These are phyloP conservation scores for Ernsta delagoae DNA, from an alignment of 2,888 invertebrate species.

Conservation along the genomic window DNA sequence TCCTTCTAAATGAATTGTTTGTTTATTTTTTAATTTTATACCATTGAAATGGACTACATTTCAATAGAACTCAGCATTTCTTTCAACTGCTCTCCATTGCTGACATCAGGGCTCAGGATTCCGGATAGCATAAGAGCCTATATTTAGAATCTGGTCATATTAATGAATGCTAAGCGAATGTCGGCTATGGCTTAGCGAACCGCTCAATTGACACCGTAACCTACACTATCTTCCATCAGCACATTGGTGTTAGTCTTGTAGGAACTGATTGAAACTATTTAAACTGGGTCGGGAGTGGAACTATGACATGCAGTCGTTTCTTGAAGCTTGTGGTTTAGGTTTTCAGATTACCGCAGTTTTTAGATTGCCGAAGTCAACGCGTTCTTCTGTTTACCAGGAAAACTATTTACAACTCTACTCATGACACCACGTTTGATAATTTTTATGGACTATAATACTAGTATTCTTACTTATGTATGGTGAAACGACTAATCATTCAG, in stretches of 20 bases:
- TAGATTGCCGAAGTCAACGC: too few relatives aligned
- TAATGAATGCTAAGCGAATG: slow-evolving; percentile 65
- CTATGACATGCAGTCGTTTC: not conserved
- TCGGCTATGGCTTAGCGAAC: slow-evolving; percentile 55
- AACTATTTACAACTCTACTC: too few relatives aligned
- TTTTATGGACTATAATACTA: not conserved
- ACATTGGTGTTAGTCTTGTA: slow-evolving; percentile 23
- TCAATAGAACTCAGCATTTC: not conserved
- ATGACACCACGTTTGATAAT: not conserved
- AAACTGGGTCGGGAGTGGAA: slow-evolving; percentile 11
- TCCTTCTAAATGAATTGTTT: too few relatives aligned
- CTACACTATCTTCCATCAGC: slow-evolving; percentile 60
- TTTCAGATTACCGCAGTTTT: too few relatives aligned
- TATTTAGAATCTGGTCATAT: slow-evolving; percentile 82
- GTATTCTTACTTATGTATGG: not conserved
- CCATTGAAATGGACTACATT: too few relatives aligned
- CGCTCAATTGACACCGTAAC: slow-evolving; percentile 74
- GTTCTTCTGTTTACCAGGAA: too few relatives aligned
- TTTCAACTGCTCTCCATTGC: slow-evolving; percentile 36
- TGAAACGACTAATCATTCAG: not conserved
- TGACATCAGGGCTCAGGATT: slow-evolving; percentile 72
- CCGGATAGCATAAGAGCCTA: slow-evolving; percentile 78
- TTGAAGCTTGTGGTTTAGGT: not conserved
- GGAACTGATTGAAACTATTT: slow-evolving; percentile 34
- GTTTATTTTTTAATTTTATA: too few relatives aligned